Evolutionary conservation across 2,888 invertebrate species (phyloP).

Genomic region (Caenorhabditis virilis): DNA sequence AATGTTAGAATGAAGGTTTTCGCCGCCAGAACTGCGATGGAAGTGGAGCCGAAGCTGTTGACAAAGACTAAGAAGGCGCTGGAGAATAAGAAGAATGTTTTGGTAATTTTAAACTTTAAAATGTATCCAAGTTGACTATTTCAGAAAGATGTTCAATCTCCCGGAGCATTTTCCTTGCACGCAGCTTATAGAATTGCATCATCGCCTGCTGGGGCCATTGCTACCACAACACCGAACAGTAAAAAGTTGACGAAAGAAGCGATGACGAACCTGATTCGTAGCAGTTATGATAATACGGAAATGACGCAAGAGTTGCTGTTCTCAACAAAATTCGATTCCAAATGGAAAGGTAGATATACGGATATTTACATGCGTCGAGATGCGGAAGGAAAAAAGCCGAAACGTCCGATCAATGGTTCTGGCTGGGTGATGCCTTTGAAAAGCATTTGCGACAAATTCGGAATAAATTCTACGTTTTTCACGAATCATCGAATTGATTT

Average conservation of each 20-base stretch:
- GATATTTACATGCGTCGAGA: conserved; percentile 39
- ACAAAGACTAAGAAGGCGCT: conserved; percentile 29
- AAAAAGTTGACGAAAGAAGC: conserved; percentile 42
- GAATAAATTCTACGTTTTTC: conserved; percentile 45
- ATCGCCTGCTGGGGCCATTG: conserved; percentile 18
- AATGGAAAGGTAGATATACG: conserved; percentile 53
- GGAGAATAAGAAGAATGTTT: conserved; percentile 23
- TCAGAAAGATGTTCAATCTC: conserved; percentile 25
- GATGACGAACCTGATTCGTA: conserved; percentile 43
- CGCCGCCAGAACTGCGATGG: conserved; percentile 50
- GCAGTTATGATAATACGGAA: conserved; percentile 36
- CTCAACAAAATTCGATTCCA: conserved; percentile 46
- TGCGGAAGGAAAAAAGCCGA: conserved; percentile 35
- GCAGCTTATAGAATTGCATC: conserved; percentile 31
- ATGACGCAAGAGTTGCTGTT: conserved; percentile 51
- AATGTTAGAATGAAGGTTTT: conserved; percentile 52
- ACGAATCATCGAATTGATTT: conserved; percentile 47
- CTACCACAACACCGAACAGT: conserved; percentile 8
- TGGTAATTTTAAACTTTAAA: too few relatives aligned
- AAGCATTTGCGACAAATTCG: conserved; percentile 47
- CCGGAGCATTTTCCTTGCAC: conserved; percentile 44
- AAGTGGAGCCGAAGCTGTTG: conserved; percentile 46
- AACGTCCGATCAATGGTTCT: conserved; percentile 46
- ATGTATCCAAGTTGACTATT: too few relatives aligned
- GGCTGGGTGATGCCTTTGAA: conserved; percentile 56